Conservation (phyloP, 2,888 invertebrate species). For the Ichneumoninae sp. region DNA sequence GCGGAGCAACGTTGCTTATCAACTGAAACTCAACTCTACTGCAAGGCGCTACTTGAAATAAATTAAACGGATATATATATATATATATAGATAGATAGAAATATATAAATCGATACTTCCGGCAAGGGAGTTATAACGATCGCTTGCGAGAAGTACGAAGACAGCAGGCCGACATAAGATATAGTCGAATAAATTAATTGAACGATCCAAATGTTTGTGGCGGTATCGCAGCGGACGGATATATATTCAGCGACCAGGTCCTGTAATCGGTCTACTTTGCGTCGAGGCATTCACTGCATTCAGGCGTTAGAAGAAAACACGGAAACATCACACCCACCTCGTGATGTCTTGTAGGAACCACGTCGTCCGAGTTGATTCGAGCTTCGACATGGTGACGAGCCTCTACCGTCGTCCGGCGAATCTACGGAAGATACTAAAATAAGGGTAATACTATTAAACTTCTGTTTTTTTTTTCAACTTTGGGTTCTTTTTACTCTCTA, state of each 20-base stretch:
- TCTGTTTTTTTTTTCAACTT: conserved; percentile 39
- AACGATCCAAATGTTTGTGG: conserved; percentile 34
- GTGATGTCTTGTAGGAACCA: conserved; percentile 94
- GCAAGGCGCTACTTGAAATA: conserved; percentile 73
- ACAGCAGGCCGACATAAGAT: conserved; percentile 22
- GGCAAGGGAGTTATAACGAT: conserved; percentile 26
- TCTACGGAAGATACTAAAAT: conserved; percentile 86
- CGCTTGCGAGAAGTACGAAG: conserved; percentile 46
- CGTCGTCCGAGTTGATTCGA: conserved; percentile 90
- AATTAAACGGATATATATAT: conserved; percentile 39
- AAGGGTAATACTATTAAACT: conserved; percentile 79
- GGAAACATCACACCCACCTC: conserved; percentile 88
- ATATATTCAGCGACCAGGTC: conserved; percentile 53
- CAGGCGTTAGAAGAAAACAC: conserved; percentile 44
- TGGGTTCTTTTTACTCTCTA: conserved; percentile 18
- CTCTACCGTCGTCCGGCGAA: conserved; percentile 91
- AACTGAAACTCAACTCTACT: conserved; percentile 77
- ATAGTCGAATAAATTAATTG: conserved; percentile 28
- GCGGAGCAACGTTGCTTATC: conserved; percentile 81
- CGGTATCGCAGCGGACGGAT: conserved; percentile 50
- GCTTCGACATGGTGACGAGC: conserved; percentile 89
- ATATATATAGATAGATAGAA: conserved; percentile 24
- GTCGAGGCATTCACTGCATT: conserved; percentile 60
- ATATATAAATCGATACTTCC: conserved; percentile 43
- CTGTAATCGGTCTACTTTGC: conserved; percentile 63